Base-by-base conservation (phyloP, 2,797 vertebrate genomes). In the Astyanax mexicanus region DNA sequence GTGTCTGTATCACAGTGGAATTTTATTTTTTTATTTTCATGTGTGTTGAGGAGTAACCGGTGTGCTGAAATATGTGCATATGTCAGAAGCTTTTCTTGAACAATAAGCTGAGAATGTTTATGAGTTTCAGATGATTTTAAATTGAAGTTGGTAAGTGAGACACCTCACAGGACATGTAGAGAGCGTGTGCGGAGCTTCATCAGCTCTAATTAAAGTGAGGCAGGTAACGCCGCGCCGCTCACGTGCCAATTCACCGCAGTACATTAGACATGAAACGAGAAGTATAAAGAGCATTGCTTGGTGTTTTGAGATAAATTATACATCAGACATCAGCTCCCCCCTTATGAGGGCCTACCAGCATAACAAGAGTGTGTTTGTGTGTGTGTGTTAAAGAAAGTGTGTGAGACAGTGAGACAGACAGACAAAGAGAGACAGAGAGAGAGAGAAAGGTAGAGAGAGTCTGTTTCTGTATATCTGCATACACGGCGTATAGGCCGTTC, bases 251-350 rank as follows among this genome's bases (percentile, higher is more conserved):
- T 69, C 54, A 66, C 35, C 9, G 37, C 69, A 69, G 80, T 72
- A 78, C 49, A 82, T 79, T 82, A 81, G 84, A 82, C 76, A 80
- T 78, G 80, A 82, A 82, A 80, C 84, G 80, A 82, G 49, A 74
- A 81, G 80, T 81, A 78, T 75, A 83, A 85, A 78, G 73, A 81
- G 77, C 89, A 88, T 90, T 57, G 79, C 81, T 91, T 88, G 89
- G 89, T 91, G 87, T 94, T 93, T 92, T 80, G 88, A 86, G 78
- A 94, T 95, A 91, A 95, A 95, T 95, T 94, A 95, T 95, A 94
- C 91, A 95, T 95, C 94, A 94, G 88, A 93, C 85, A 79, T 70
- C 80, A 79, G 82, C 80, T 66, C 82, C 81, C 85, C 83, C 72
- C 60, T 79, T 81, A 82, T 79, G 78, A 79, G 77, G 76, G 72